Percentiles rank a stretch among this genome's conserved stretches.
Conservation (phyloP, 2,113 vertebrate genomes). For the Grantiella picta region DNA sequence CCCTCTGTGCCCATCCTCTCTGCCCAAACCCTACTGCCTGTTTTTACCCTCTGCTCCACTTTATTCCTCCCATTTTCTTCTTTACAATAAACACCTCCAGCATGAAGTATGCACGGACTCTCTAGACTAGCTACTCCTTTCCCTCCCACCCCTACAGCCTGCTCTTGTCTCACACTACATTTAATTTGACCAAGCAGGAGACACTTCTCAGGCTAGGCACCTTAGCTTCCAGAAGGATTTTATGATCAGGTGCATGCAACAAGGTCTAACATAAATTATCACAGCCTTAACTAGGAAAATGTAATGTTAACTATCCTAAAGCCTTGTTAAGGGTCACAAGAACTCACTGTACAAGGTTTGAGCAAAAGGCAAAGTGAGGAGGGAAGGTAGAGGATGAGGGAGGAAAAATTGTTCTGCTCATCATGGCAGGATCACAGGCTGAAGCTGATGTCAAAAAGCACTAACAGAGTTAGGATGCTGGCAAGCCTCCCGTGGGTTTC, state of each 20-base stretch:
- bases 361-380: background rate
- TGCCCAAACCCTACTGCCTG: background rate
- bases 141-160: background rate
- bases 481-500: accelerated
- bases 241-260: background rate
- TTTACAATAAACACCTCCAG: background rate
- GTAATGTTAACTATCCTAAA: background rate
- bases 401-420: background rate
- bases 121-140: background rate
- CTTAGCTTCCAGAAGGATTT: background rate
- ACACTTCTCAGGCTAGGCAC: background rate
- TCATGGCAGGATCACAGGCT: background rate
- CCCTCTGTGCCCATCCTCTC: background rate
- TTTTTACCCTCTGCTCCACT: background rate
- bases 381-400: background rate
- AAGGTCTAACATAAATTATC: background rate
- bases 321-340: background rate
- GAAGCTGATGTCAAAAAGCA: background rate
- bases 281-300: background rate
- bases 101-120: background rate
- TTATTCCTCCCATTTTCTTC: background rate
- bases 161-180: background rate
- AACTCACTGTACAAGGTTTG: background rate
- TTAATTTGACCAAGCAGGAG: background rate
- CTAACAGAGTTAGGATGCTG: background rate